Evolutionary conservation across 2,888 invertebrate genomes (phyloP).

Genomic region (Drosophila infuscata): DNA sequence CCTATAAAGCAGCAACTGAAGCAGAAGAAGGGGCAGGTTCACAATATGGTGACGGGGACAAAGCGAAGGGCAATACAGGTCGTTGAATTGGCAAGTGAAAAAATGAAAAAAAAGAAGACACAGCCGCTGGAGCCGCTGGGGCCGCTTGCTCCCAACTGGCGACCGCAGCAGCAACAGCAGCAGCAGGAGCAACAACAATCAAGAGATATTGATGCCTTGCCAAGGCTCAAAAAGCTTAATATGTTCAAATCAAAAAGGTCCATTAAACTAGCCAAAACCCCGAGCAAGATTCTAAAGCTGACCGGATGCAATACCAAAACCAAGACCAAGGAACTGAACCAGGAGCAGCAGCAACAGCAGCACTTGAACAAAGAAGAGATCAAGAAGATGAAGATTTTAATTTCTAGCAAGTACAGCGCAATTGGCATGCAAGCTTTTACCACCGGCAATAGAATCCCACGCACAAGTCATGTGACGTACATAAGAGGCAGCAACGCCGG

Average conservation of each 20-base stretch:
- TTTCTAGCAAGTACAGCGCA: not conserved
- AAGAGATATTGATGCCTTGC: not conserved
- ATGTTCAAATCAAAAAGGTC: conserved; percentile 5
- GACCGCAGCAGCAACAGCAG: conserved; percentile 48
- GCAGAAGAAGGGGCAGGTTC: not conserved
- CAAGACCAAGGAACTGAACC: not conserved
- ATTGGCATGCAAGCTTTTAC: not conserved
- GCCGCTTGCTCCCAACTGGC: conserved; percentile 44
- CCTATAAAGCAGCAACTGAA: not conserved
- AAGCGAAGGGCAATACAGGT: not conserved
- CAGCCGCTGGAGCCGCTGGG: conserved; percentile 51
- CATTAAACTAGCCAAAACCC: not conserved
- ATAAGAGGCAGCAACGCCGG: not conserved
- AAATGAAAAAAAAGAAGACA: not conserved
- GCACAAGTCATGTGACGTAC: conserved; percentile 24
- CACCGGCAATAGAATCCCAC: conserved; percentile 17
- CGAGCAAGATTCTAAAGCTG: not conserved
- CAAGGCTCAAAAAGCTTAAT: not conserved
- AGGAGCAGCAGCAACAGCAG: not conserved
- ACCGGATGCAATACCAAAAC: not conserved
- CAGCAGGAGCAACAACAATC: conserved; percentile 14
- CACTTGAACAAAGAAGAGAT: not conserved
- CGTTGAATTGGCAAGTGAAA: not conserved
- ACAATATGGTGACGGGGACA: not conserved
- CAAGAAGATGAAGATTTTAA: not conserved